Conservation (phyloP, 2,113 vertebrate genomes). For the Catharus fuscescens region DNA sequence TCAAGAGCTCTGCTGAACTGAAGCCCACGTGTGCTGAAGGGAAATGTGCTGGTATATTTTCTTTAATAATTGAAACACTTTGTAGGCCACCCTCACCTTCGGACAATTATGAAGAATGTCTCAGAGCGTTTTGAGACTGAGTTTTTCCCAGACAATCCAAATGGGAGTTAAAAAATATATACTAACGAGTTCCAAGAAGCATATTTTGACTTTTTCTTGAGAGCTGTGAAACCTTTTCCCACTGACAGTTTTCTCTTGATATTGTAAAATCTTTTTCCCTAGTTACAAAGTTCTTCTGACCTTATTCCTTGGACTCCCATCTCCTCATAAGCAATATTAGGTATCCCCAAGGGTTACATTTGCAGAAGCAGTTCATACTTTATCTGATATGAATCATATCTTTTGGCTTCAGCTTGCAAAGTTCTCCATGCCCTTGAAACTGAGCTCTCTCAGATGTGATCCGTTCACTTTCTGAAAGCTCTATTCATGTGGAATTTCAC, state of each 20-base stretch:
- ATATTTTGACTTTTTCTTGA: background rate
- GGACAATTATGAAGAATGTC: background rate
- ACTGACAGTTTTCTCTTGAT: background rate
- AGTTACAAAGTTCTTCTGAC: background rate
- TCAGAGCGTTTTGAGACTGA: background rate
- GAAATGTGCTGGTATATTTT: slow-evolving; percentile 6
- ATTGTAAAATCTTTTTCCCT: background rate
- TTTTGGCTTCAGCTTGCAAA: background rate
- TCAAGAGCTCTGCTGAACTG: background rate
- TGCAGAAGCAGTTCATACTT: slow-evolving; percentile 25
- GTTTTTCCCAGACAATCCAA: background rate
- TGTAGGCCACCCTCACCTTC: background rate
- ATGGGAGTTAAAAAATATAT: background rate
- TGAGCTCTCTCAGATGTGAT: background rate
- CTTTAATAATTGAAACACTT: slow-evolving; percentile 24
- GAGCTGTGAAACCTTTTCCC: slow-evolving; percentile 15
- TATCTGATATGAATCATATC: background rate
- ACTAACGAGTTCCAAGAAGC: background rate
- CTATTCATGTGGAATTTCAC: background rate
- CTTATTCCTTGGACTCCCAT: background rate
- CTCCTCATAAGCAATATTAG: background rate
- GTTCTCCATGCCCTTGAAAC: background rate
- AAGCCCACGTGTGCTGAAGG: background rate
- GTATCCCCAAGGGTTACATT: slow-evolving; percentile 20
- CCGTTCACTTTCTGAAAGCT: background rate